Conservation (phyloP, 2,888 invertebrate genomes). For the Heteromurus nitidus region DNA sequence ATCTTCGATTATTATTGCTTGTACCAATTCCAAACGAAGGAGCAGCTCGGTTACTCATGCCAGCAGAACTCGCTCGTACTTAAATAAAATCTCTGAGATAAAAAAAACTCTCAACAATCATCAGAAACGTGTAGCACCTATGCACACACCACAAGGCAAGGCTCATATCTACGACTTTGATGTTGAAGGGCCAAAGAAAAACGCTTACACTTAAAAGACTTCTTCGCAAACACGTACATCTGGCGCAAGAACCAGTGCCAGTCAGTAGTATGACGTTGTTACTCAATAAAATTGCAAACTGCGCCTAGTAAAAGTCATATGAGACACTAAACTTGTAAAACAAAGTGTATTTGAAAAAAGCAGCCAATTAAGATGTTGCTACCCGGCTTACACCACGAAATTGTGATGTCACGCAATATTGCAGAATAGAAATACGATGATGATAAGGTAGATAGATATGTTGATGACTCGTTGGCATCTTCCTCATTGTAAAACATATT, state of each 20-base stretch:
- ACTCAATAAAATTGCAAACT: slow-evolving; percentile 51
- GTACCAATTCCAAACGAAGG: slow-evolving; percentile 32
- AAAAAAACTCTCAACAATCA: neutral
- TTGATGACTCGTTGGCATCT: slow-evolving; percentile 1
- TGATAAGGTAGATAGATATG: slow-evolving; percentile 6
- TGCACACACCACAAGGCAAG: neutral
- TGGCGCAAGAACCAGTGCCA: slow-evolving; percentile 10
- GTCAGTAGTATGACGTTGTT: slow-evolving; percentile 17
- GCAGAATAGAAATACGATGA: no score
- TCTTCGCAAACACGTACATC: neutral
- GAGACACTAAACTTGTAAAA: slow-evolving; percentile 31
- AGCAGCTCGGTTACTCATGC: neutral
- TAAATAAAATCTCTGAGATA: neutral
- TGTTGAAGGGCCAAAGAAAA: no score
- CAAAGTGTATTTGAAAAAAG: slow-evolving; percentile 35
- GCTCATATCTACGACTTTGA: neutral
- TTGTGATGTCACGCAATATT: slow-evolving; percentile 47
- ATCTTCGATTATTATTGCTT: slow-evolving; percentile 49
- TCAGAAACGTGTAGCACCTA: neutral
- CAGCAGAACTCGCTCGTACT: neutral
- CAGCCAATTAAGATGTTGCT: slow-evolving; percentile 58
- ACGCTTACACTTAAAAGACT: neutral
- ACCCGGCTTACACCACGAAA: slow-evolving; percentile 49
- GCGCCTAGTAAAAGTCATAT: slow-evolving; percentile 41
- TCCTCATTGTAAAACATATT: neutral